Base-by-base conservation (phyloP, 2,113 vertebrate genomes). In the Megaceryle maxima region DNA sequence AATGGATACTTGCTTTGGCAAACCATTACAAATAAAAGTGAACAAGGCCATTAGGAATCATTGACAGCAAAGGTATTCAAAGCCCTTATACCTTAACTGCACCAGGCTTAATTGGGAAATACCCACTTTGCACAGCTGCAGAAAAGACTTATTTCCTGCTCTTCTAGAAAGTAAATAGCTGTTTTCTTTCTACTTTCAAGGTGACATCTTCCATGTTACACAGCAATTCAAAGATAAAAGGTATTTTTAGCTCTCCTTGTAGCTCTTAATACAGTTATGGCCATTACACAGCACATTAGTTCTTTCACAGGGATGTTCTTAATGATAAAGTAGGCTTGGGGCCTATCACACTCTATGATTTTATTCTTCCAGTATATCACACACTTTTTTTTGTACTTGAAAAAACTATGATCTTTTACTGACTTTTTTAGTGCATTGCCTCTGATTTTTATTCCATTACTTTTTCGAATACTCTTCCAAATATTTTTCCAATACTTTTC, bases 281-380 rank as follows among this genome's bases (percentile, higher is more conserved):
- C 83, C 79, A 89, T 97, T 96, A 95, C 90, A 97, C 96, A 97
- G 96, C 81, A 96, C 90, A 96, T 97, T 98, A 96, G 80, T 88
- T 97, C 96, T 96, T 87, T 95, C 46, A 6, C 73, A 89, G 68
- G 88, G 76, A 89, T 64, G 51, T 82, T 97, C 92, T 96, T 80
- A 90, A 78, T 56, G 26, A 68, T 89, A 82, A 96, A 96, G 31
- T 51, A 89, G 79, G 68, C 81, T 97, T 93, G 10, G 33, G 83
- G 67, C 63, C 68, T 84, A 94, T 77, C 89, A 96, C 75, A 96
- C 43, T 80, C 17, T 13, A 76, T 92, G 67, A 95, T 86, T 97
- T 97, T 97, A 96, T 94, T 96, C 48, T 39, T 51, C 35, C 55
- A 66, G 44, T 8, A 41, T 31, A 67, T 67, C 16, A 88, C 21